Base-by-base conservation (phyloP, 1,140 invertebrate genomes). In the Drosophila melanica region DNA sequence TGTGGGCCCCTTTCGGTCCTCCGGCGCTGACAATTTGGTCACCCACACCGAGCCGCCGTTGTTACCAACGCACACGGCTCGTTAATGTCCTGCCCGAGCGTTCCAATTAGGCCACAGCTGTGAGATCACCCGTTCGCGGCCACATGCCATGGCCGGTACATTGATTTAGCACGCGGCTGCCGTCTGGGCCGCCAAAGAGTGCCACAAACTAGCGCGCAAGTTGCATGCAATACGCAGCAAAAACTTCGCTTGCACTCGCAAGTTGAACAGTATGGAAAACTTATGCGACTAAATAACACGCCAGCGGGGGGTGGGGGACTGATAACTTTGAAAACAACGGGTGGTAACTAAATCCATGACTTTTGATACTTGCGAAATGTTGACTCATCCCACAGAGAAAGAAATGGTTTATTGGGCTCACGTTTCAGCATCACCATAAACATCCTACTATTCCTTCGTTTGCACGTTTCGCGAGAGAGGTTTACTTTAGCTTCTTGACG, bases 61-160 rank as follows among this genome's bases (percentile, higher is more conserved):
- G 65, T 35, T 53, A 69, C 62, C 81, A 81, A 67, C 70, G 60
- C 37, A 66, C 63, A 11, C 50, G 60, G 64, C 82, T 72, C 63
- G 71, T 74, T 81, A 81, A 79, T 87, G 82, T 87, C 62, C 79
- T 68, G 69, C 60, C 48, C 68, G 47, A 44, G 69, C 63, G 64
- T 64, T 76, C 82, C 81, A 86, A 86, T 86, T 86, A 86, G 82
- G 68, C 47, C 63, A 18, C 59, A 44, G 1, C 27, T 14, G 7
- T 12, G 7, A 14, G 27, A 33, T 39, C 14, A 33, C 27, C 33
- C 44, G 37, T 47, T n/a, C 9, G 14, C 37, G 12, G 27, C 54
- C 12, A 41, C 39, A 41, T 53, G 59, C 45, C 60, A 41, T 54
- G n/a, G 50, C 55, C 35, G 12, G 44, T 53, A 65, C 74, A 78